Evolutionary conservation across 1,140 invertebrate genomes (phyloP).

Genomic region (Nilaparvata lugens): DNA sequence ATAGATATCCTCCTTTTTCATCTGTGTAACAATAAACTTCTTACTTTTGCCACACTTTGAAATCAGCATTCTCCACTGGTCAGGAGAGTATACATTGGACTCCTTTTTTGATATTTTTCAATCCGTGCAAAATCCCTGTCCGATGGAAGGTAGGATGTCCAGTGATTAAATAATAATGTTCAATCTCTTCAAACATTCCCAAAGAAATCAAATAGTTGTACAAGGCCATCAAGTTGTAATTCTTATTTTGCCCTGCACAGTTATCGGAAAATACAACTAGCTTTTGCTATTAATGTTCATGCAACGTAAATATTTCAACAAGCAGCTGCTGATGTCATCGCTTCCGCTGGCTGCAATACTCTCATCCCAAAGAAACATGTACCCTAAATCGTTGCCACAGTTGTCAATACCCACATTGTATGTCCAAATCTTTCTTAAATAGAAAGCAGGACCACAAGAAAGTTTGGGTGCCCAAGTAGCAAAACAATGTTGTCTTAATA

Average conservation of each 20-base stretch:
- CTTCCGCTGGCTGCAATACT: conserved; percentile 14
- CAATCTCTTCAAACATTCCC: not conserved
- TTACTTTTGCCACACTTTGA: conserved; percentile 4
- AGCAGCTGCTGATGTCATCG: conserved; percentile 9
- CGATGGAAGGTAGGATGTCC: conserved; percentile 7
- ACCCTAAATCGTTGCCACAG: conserved; percentile 16
- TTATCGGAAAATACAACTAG: conserved; percentile 7
- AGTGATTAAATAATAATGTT: conserved; percentile 1
- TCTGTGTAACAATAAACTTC: not conserved
- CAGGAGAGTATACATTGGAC: not conserved
- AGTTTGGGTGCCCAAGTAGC: conserved; percentile 17
- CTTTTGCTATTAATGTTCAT: conserved; percentile 7
- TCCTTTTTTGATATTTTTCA: conserved; percentile 9
- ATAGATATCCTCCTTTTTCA: not conserved
- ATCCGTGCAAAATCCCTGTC: conserved; percentile 7
- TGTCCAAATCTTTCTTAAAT: conserved; percentile 21
- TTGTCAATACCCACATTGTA: conserved; percentile 24
- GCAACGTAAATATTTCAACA: conserved; percentile 4
- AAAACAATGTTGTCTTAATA: too few relatives aligned
- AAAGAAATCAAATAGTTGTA: not conserved
- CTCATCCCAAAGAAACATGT: conserved; percentile 23
- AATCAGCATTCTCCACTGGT: conserved; percentile 2
- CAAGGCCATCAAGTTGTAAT: not conserved
- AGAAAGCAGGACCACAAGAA: conserved; percentile 15
- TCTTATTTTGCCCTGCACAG: conserved; percentile 9